phyloP scores from a whole-genome alignment of 2,113 vertebrate species.

The Alethe diademata region DNA sequence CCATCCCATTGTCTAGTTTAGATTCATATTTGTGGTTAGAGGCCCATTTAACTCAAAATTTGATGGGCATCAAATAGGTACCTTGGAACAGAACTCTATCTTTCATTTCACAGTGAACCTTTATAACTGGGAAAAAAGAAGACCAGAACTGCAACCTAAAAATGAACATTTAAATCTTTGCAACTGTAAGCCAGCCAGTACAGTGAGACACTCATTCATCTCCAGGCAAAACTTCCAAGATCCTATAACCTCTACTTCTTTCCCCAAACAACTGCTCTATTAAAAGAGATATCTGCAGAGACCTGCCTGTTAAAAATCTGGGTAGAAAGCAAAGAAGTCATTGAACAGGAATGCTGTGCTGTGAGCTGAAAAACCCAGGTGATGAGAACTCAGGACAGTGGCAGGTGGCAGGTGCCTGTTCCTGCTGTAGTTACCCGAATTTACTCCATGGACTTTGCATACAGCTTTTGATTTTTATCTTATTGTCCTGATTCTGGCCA shows the following conservation, averaged over 20 bases:
- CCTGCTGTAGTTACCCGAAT: background rate
- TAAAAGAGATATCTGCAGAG: background rate
- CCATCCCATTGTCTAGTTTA: background rate
- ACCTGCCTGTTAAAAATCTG: background rate
- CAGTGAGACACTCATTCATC: background rate
- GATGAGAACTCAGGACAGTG: background rate
- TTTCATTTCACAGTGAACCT: background rate
- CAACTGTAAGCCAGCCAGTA: background rate
- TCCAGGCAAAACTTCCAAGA: background rate
- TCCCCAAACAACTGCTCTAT: background rate
- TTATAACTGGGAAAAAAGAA: background rate
- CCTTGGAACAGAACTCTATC: background rate
- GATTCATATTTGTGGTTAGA: background rate
- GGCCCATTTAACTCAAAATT: background rate
- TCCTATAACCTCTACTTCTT: background rate
- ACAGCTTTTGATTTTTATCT: background rate
- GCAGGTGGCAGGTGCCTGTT: background rate
- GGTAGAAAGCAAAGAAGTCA: background rate
- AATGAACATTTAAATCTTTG: background rate
- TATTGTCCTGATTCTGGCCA: background rate
- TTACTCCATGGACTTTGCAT: background rate
- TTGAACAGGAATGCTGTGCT: fast-evolving
- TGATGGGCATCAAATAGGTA: background rate
- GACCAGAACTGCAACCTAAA: background rate
- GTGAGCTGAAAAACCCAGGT: fast-evolving